phyloP scores from a whole-genome alignment of 1,140 invertebrate species.

The Bactericera cockerelli region DNA sequence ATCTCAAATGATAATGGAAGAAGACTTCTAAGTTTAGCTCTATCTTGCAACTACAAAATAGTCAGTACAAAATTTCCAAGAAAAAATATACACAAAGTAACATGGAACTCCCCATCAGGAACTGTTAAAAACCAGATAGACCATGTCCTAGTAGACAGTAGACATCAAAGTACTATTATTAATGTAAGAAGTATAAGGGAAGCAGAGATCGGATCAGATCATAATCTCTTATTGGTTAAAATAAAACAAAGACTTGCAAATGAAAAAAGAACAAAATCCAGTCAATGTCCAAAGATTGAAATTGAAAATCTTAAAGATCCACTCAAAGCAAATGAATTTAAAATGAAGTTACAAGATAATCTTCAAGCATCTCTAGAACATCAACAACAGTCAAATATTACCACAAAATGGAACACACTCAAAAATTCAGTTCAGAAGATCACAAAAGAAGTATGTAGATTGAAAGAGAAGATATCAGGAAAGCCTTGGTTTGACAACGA shows the following conservation, averaged over 20 bases:
- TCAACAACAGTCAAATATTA: too few relatives aligned
- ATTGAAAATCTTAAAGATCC: too few relatives aligned
- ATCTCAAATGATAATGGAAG: constrained; percentile 20
- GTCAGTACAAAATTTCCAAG: constrained; percentile 17
- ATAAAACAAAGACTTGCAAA: constrained; percentile 10
- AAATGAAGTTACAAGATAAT: too few relatives aligned
- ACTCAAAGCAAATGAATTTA: too few relatives aligned
- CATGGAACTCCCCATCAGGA: constrained; percentile 19
- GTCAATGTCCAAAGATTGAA: too few relatives aligned
- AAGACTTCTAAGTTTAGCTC: constrained; percentile 14
- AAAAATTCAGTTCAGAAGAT: too few relatives aligned
- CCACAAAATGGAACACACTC: too few relatives aligned
- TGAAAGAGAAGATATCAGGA: too few relatives aligned
- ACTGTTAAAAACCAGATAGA: constrained; percentile 18
- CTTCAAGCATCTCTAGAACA: too few relatives aligned
- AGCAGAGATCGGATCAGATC: constrained; percentile 15
- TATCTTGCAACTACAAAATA: background rate
- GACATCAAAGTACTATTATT: constrained; percentile 8
- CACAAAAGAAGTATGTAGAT: too few relatives aligned
- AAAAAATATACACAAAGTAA: constrained; percentile 20
- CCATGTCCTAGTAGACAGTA: constrained; percentile 15
- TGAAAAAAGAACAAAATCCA: constrained; percentile 8
- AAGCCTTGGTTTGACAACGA: too few relatives aligned
- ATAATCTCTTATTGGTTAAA: constrained; percentile 11
- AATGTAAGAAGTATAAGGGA: constrained; percentile 16